A percentile compares a stretch with the other conserved stretches of the same genome.
phyloP scores from a whole-genome alignment of 2,797 vertebrate genomes.

The Thunnus albacares region DNA sequence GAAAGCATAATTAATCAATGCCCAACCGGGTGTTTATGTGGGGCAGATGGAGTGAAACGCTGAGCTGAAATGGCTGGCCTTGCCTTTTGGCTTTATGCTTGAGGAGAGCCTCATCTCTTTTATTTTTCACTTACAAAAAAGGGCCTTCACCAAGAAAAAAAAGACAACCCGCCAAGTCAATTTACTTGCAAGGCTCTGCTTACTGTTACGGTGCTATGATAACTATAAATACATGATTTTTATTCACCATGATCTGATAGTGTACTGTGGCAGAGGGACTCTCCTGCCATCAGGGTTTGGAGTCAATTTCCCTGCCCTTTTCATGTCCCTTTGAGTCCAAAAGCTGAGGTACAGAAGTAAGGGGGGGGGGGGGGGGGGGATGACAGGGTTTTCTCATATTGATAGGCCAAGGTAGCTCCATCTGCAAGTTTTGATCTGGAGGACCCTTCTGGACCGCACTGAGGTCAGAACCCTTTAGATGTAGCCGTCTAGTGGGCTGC shows the following conservation, averaged over 20 bases:
- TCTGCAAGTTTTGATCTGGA: constrained; percentile 84
- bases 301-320: constrained; percentile 84
- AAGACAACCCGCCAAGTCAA: constrained; percentile 71
- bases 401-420: constrained; percentile 78
- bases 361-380: not conserved
- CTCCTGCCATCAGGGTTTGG: constrained; percentile 74
- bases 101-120: constrained; percentile 70
- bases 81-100: constrained; percentile 75
- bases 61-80: constrained; percentile 70
- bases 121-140: constrained; percentile 69
- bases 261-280: constrained; percentile 63
- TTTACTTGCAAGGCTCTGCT: constrained; percentile 75
- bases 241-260: constrained; percentile 73
- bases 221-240: constrained; percentile 80
- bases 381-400: constrained; percentile 44
- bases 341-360: constrained; percentile 49
- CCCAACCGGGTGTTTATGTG: constrained; percentile 59
- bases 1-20: constrained; percentile 79
- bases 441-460: constrained; percentile 68
- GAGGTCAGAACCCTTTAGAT: constrained; percentile 77
- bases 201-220: constrained; percentile 70
- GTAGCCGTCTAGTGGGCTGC: constrained; percentile 64
- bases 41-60: constrained; percentile 74
- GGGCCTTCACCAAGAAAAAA: constrained; percentile 52
- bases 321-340: constrained; percentile 76